These are phyloP conservation scores for Agapornis canus DNA, from an alignment of 2,797 vertebrate species.

Conservation along the genomic window DNA sequence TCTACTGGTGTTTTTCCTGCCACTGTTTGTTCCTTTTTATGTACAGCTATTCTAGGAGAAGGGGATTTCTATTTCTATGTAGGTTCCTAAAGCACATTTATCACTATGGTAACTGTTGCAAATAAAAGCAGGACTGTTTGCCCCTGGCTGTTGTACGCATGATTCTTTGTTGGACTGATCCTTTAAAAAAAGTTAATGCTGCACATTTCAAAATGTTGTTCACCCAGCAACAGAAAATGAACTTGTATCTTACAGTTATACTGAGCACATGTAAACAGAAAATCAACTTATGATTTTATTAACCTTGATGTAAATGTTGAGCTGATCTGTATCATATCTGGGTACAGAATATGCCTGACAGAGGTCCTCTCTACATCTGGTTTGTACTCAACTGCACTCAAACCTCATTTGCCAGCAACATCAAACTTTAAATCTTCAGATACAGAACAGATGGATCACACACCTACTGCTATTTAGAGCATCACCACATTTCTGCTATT, in stretches of 20 bases:
- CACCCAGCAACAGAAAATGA: background rate
- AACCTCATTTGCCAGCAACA: background rate
- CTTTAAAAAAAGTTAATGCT: background rate
- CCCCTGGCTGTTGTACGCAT: background rate
- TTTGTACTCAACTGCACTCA: background rate
- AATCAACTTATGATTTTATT: background rate
- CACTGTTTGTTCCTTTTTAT: conserved; percentile 15
- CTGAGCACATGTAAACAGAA: background rate
- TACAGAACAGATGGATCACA: background rate
- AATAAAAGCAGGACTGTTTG: conserved; percentile 20
- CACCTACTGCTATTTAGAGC: background rate
- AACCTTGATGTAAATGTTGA: background rate
- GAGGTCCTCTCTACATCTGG: background rate
- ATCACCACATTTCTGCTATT: background rate
- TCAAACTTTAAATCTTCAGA: background rate
- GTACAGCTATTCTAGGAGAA: conserved; percentile 15
- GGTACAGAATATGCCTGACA: background rate
- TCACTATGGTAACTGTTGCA: conserved; percentile 23
- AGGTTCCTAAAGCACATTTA: background rate
- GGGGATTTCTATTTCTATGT: conserved; percentile 51
- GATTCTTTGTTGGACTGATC: background rate
- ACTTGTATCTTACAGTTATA: background rate
- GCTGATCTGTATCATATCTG: background rate
- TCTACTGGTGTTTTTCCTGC: conserved; percentile 23
- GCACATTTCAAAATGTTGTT: background rate